Conservation (phyloP, 2,113 vertebrate genomes). For the Ploceus nigricollis region DNA sequence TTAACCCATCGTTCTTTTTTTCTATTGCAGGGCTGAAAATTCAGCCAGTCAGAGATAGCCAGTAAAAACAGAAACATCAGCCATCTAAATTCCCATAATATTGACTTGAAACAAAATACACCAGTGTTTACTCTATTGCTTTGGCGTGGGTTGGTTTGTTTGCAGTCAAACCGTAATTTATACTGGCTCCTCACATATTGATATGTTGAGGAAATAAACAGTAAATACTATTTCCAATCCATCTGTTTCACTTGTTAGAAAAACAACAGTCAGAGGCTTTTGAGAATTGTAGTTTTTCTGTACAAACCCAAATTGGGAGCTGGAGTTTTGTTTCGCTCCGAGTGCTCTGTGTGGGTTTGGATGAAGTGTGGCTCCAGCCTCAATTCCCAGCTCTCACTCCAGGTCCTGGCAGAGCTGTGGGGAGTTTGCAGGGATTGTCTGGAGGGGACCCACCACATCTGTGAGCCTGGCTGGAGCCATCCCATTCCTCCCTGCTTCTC, state of each 20-base stretch:
- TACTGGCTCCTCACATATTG: constrained; percentile 77
- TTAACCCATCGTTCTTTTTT: background rate
- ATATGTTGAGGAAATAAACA: constrained; percentile 79
- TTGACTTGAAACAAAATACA: constrained; percentile 54
- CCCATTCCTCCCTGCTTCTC: background rate
- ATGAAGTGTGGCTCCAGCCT: background rate
- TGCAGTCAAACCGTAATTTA: constrained; percentile 74
- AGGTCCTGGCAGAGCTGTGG: background rate
- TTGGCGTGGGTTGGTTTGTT: constrained; percentile 71
- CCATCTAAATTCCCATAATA: constrained; percentile 32
- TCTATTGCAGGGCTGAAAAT: background rate
- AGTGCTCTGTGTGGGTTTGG: background rate
- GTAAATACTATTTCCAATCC: constrained; percentile 79
- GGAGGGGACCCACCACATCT: background rate
- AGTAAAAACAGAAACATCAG: constrained; percentile 48
- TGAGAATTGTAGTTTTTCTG: constrained; percentile 37
- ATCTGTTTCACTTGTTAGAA: constrained; percentile 75
- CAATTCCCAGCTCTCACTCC: background rate
- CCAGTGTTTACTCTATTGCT: constrained; percentile 51
- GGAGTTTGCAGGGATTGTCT: background rate
- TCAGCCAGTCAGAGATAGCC: constrained; percentile 3
- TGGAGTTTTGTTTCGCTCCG: background rate
- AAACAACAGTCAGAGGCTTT: constrained; percentile 73
- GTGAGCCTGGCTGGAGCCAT: background rate
- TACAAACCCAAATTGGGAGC: background rate